Percentiles rank a stretch among this genome's conserved stretches.
Conservation (phyloP, 2,113 vertebrate genomes). For the Bufo bufo region DNA sequence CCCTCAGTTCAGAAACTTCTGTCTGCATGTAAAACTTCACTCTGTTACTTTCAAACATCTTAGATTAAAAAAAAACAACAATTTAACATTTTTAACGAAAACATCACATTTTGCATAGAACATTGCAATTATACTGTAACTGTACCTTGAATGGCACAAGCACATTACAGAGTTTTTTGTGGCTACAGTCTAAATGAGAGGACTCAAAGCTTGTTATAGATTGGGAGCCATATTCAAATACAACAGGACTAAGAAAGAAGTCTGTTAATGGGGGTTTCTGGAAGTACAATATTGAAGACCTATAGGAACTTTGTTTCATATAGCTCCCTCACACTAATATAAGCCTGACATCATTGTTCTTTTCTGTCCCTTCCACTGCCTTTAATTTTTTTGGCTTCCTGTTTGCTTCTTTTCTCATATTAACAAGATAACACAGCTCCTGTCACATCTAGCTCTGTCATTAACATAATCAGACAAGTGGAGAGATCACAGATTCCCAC, state of each 20-base stretch:
- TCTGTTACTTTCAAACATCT: slow-evolving; percentile 93
- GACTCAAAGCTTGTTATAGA: no score
- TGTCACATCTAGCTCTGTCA: neutral
- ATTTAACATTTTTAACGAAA: neutral
- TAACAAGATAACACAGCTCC: neutral
- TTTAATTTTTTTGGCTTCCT: neutral
- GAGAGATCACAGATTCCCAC: neutral
- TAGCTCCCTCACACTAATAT: neutral
- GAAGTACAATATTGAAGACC: no score
- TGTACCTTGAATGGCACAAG: no score
- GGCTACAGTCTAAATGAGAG: neutral
- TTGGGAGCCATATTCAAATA: no score
- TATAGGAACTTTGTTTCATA: neutral
- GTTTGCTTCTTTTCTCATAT: neutral
- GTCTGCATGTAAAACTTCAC: slow-evolving; percentile 99
- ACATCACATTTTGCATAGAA: neutral
- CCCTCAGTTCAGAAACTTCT: slow-evolving; percentile 91
- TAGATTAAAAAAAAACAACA: slow-evolving; percentile 16
- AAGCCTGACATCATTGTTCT: neutral
- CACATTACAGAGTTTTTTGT: no score
- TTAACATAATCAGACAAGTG: neutral
- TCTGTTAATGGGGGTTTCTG: no score
- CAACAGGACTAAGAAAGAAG: no score
- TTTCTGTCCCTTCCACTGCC: neutral
- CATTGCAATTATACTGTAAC: neutral